These are phyloP conservation scores for Drosophila vallismaia DNA, from an alignment of 2,888 invertebrate genomes.

Conservation along the genomic window DNA sequence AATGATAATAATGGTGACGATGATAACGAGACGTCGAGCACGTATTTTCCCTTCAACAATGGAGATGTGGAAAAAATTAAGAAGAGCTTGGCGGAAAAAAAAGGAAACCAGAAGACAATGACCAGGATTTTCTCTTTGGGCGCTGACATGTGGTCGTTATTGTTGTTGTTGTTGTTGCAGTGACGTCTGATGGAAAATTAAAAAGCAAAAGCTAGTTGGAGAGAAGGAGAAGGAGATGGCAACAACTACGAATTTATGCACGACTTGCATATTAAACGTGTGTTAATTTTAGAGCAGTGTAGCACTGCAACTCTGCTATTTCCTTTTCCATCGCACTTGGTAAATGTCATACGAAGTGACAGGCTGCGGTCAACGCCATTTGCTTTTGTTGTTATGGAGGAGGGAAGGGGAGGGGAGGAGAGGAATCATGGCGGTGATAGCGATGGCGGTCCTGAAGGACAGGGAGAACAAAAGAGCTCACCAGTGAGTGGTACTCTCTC, in stretches of 20 bases:
- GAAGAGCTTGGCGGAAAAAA: background rate
- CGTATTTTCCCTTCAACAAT: slow-evolving; percentile 62
- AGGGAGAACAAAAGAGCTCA: slow-evolving; percentile 5
- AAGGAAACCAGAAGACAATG: slow-evolving; percentile 29
- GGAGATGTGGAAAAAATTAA: slow-evolving; percentile 1
- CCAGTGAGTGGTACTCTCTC: slow-evolving; percentile 28
- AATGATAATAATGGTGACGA: slow-evolving; percentile 71
- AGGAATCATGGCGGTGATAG: background rate
- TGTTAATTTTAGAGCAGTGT: slow-evolving; percentile 77
- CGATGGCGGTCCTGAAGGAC: background rate
- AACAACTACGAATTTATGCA: slow-evolving; percentile 64
- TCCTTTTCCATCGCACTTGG: background rate
- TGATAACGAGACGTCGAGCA: slow-evolving; percentile 75
- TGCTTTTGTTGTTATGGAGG: slow-evolving; percentile 16
- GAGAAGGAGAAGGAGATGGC: slow-evolving; percentile 4
- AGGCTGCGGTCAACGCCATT: slow-evolving; percentile 48
- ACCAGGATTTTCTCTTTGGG: slow-evolving; percentile 30
- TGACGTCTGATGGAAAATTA: slow-evolving; percentile 77
- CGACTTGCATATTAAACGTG: slow-evolving; percentile 80
- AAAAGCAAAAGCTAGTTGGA: slow-evolving; percentile 64
- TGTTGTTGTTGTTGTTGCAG: slow-evolving; percentile 49
- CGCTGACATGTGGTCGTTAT: slow-evolving; percentile 65
- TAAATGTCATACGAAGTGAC: slow-evolving; percentile 28
- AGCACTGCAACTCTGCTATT: slow-evolving; percentile 18
- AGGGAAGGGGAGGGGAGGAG: background rate